phyloP scores from a whole-genome alignment of 2,888 invertebrate genomes.

The Erebia epiphron region DNA sequence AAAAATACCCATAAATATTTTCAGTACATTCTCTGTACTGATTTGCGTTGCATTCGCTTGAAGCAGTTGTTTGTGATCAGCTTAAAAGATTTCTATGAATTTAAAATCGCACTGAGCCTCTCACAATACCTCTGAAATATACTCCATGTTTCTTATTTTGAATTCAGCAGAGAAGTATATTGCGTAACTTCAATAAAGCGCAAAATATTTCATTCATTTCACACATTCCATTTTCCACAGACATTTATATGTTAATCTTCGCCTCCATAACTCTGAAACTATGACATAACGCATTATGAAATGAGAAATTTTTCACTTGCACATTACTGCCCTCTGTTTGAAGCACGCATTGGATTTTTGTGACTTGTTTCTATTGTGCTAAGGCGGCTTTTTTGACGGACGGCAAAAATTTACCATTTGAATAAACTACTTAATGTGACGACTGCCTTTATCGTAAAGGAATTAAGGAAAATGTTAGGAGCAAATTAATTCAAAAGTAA shows the following conservation, averaged over 20 bases:
- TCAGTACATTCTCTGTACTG: no score
- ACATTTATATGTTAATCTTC: slow-evolving; percentile 45
- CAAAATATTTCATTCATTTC: slow-evolving; percentile 42
- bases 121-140: slow-evolving; percentile 31
- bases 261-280: slow-evolving; percentile 50
- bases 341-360: slow-evolving; percentile 52
- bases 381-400: slow-evolving; percentile 20
- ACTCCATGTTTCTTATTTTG: slow-evolving; percentile 39
- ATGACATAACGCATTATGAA: slow-evolving; percentile 52
- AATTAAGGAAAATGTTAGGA: no score
- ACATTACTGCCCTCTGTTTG: slow-evolving; percentile 59
- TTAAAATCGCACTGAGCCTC: slow-evolving; percentile 19
- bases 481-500: no score
- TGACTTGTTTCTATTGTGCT: slow-evolving; percentile 18
- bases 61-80: not conserved
- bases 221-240: slow-evolving; percentile 44
- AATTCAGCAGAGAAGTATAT: slow-evolving; percentile 41
- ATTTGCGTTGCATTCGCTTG: not conserved
- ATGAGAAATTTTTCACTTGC: slow-evolving; percentile 53
- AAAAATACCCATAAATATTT: no score
- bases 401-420: not conserved
- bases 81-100: slow-evolving; percentile 11
- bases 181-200: slow-evolving; percentile 40
- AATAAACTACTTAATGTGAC: not conserved
- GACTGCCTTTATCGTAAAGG: no score